phyloP scores from a whole-genome alignment of 2,888 invertebrate genomes.

The Nymphalis c-album region DNA sequence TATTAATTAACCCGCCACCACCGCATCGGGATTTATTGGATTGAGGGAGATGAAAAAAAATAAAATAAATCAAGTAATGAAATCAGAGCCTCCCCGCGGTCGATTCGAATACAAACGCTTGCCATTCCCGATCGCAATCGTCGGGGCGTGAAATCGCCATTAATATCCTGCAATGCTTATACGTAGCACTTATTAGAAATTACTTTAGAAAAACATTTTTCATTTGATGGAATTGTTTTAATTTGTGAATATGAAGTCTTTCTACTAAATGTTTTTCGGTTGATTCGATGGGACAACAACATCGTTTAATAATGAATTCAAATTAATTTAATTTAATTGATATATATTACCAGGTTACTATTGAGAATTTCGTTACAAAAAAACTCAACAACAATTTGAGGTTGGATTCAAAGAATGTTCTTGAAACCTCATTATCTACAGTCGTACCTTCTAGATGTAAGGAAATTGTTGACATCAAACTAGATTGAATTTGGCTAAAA shows the following conservation, averaged over 20 bases:
- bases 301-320: no score
- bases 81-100: constrained; percentile 63
- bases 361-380: no score
- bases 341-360: no score
- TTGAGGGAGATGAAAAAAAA: constrained; percentile 64
- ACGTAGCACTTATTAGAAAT: constrained; percentile 24
- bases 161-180: constrained; percentile 51
- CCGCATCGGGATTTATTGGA: constrained; percentile 68
- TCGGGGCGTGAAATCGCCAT: constrained; percentile 70
- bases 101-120: constrained; percentile 59
- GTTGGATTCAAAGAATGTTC: no score
- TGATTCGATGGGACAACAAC: no score
- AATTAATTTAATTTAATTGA: no score
- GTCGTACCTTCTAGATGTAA: no score
- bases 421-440: no score
- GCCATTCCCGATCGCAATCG: constrained; percentile 54
- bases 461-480: no score
- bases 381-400: no score
- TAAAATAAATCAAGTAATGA: constrained; percentile 68
- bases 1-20: constrained; percentile 74
- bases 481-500: no score
- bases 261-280: not conserved
- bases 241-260: not conserved
- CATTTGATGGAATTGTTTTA: not conserved
- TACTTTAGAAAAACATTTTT: constrained; percentile 12